Conservation (phyloP, 1,140 invertebrate genomes). For the Diprion similis region DNA sequence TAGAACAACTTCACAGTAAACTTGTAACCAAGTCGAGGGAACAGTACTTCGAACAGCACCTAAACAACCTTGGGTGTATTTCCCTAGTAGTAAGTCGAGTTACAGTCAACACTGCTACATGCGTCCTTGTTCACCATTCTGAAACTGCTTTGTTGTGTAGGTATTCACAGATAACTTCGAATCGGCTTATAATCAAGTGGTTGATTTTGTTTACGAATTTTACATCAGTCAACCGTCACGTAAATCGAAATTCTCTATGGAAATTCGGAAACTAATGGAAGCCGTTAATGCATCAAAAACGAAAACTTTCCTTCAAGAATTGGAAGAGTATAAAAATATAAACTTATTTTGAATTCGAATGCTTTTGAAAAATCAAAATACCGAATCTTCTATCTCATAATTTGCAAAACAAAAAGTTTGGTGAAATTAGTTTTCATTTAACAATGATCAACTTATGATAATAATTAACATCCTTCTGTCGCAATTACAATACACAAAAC, state of each 20-base stretch:
- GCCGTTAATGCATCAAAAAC: constrained; percentile 27
- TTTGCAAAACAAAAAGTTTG: too few species aligned
- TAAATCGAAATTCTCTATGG: constrained; percentile 27
- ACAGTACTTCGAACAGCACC: constrained; percentile 40
- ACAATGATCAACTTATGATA: too few species aligned
- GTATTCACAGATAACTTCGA: constrained; percentile 37
- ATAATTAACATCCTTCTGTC: too few species aligned
- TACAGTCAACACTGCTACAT: background rate
- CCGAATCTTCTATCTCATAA: too few species aligned
- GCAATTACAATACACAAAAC: too few species aligned
- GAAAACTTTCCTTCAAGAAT: constrained; percentile 28
- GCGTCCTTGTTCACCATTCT: background rate
- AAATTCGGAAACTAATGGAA: constrained; percentile 33
- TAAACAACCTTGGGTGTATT: constrained; percentile 45
- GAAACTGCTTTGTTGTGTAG: constrained; percentile 29
- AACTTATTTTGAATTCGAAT: constrained; percentile 1
- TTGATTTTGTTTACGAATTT: constrained; percentile 33
- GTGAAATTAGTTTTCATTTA: too few species aligned
- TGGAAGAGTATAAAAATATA: constrained; percentile 31
- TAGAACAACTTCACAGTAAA: constrained; percentile 38
- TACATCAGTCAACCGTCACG: constrained; percentile 22
- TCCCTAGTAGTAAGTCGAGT: constrained; percentile 32
- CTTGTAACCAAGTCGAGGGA: constrained; percentile 38
- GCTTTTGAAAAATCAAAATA: too few species aligned
- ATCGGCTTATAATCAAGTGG: constrained; percentile 30